Conservation (phyloP, 2,888 invertebrate genomes). For the Tenthredo notha region DNA sequence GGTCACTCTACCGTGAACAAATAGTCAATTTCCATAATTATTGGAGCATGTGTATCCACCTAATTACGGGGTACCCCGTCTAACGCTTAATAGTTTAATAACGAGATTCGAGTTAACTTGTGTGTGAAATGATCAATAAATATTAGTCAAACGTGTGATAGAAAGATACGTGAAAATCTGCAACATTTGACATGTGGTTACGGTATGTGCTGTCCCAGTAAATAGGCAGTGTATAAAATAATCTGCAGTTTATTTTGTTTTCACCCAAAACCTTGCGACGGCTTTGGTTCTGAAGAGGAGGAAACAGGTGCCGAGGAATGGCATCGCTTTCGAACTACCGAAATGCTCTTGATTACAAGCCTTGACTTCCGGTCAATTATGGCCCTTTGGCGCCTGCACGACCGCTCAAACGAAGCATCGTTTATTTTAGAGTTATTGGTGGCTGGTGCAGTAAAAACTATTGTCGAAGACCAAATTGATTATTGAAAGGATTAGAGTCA, state of each 20-base stretch:
- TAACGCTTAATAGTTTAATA: neutral
- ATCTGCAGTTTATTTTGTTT: slow-evolving; percentile 50
- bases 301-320: slow-evolving; percentile 63
- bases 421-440: slow-evolving; percentile 26
- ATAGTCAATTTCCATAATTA: slow-evolving; percentile 10
- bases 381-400: slow-evolving; percentile 28
- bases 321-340: slow-evolving; percentile 55
- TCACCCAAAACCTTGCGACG: slow-evolving; percentile 34
- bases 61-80: neutral
- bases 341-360: slow-evolving; percentile 60
- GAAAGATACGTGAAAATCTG: neutral
- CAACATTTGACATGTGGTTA: slow-evolving; percentile 37
- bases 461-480: neutral
- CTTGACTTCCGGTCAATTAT: slow-evolving; percentile 63
- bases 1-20: neutral
- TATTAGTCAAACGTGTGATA: neutral
- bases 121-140: neutral
- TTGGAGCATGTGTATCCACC: neutral
- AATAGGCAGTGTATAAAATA: neutral
- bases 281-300: slow-evolving; percentile 44
- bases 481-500: neutral
- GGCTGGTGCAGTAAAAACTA: neutral
- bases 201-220: neutral
- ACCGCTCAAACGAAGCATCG: slow-evolving; percentile 3
- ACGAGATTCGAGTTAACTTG: neutral